Evolutionary conservation across 2,888 invertebrate genomes (phyloP).

Genomic region (Arctia plantaginis): DNA sequence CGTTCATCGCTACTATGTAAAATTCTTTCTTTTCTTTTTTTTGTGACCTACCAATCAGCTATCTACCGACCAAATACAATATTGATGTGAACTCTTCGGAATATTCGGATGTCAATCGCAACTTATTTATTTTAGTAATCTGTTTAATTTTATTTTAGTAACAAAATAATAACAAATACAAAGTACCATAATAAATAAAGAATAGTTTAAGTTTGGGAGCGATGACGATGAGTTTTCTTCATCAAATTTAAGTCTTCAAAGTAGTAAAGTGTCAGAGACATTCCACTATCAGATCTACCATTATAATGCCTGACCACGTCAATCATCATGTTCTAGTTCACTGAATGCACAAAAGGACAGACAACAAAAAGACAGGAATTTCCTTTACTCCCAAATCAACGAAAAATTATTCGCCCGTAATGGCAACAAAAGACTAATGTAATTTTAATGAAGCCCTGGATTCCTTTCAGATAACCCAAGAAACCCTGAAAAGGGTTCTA

Average conservation of each 20-base stretch:
- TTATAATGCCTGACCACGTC: constrained; percentile 17
- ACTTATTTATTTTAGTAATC: no score
- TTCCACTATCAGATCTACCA: neutral
- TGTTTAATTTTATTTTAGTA: no score
- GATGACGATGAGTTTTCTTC: neutral
- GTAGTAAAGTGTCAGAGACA: neutral
- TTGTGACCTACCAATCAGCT: neutral
- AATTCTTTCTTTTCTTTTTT: neutral
- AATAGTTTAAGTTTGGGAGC: neutral
- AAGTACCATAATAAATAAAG: neutral
- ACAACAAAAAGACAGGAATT: constrained; percentile 18
- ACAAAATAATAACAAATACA: neutral
- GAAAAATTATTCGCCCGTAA: constrained; percentile 18
- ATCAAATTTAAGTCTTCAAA: neutral
- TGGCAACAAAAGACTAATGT: constrained; percentile 36
- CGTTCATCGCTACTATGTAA: neutral
- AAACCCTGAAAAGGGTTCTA: constrained; percentile 28
- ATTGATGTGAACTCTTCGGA: neutral
- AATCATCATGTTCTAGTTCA: constrained; percentile 22
- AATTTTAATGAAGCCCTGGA: constrained; percentile 39
- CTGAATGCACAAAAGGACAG: constrained; percentile 26
- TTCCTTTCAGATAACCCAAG: constrained; percentile 37
- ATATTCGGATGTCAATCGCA: no score
- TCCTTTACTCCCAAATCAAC: constrained; percentile 23
- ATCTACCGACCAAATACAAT: neutral